Base-by-base conservation (phyloP, 2,888 invertebrate genomes). In the Brachycybe producta region DNA sequence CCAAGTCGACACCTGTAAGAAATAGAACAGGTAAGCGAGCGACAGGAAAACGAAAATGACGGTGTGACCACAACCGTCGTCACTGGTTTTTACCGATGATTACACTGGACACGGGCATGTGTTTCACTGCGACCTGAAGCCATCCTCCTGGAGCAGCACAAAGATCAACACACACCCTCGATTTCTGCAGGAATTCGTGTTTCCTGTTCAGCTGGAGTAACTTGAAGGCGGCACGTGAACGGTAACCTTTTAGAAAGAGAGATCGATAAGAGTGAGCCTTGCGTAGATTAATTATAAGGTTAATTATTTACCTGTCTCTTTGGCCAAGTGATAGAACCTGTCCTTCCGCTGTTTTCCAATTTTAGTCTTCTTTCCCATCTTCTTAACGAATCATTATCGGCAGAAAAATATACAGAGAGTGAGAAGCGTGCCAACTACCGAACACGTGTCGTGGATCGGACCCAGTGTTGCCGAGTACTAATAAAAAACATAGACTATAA, bases 81-180 rank as follows among this genome's bases (percentile, higher is more conserved):
- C 24, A 23, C 15, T 11, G 5, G 11, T 36, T 34, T 13, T 41
- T 64, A 73, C 75, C 94, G 44, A 98, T 74, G 13, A 97, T 87
- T 49, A 95, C 75, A 64, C 91, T 91, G 4, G 94, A 92, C 0
- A 94, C 77, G 0, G 98, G 97, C 90, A 97, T 95, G 65, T 92
- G 88, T 67, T 98, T 85, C 61, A 84, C 82, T 42, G 95, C 97
- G 48, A 98, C 97, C 70, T 75, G 98, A 82, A 97, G 87, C 97
- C 98, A 97, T 59, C 95, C 95, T 63, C 97, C 97, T 1, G 98
- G 98, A 1, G 98, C 98, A 13, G 98, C 98, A 71, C 98, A 99
- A 55, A 99, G 72, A 75, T 99, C 98, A 62, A 99, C 79, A 59
- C 92, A 85, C 74, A 98, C 94, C 73, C 88, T 77, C 1, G 95